Base-by-base conservation (phyloP, 53 echinoderm and acorn worm species). In the Antedon mediterranea region DNA sequence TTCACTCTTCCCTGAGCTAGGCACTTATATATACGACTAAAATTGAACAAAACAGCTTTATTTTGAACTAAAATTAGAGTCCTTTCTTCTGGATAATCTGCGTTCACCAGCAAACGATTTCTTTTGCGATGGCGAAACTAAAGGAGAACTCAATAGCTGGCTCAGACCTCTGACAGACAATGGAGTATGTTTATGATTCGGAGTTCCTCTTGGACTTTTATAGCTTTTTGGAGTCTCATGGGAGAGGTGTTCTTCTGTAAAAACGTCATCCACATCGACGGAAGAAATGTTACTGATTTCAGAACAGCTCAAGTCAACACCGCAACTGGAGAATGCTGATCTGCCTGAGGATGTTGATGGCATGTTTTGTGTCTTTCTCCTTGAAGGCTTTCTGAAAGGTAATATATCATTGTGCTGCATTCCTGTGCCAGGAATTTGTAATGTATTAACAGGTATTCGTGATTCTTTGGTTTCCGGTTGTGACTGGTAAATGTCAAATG, bases 111-210 rank as follows among this genome's bases (percentile, higher is more conserved):
- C 57, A 15, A 3, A 3, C 18, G 57, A 57, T 57, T 57, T 57
- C 23, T 26, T 57, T 57, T 57, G 57, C 15, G 57, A 57, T 9
- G 85, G 80, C 3, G 76, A 75, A 29, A 89, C 77, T 43, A 90
- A 71, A 7, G 91, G 91, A 2, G 91, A 90, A 72, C 88, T 90
- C 78, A 90, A 83, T 4, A 90, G 78, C 27, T 75, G 77, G 77
- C 75, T 84, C 9, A 90, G 83, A 23, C 91, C 91, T 71, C 72
- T 78, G 4, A 85, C 71, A 73, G 88, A 85, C 30, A 90, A 73
- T 0, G 91, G 88, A 5, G 91, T 90, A 80, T 57, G 57, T 57
- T 57, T 57, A 57, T 23, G 3, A 18, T 6, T 11, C 23, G 57
- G 57, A 3, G 57, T 57, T 57, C 57, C 57, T 57, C 57, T 18